These are phyloP conservation scores for Lithobates pipiens DNA, from an alignment of 2,797 vertebrate species.

Conservation along the genomic window DNA sequence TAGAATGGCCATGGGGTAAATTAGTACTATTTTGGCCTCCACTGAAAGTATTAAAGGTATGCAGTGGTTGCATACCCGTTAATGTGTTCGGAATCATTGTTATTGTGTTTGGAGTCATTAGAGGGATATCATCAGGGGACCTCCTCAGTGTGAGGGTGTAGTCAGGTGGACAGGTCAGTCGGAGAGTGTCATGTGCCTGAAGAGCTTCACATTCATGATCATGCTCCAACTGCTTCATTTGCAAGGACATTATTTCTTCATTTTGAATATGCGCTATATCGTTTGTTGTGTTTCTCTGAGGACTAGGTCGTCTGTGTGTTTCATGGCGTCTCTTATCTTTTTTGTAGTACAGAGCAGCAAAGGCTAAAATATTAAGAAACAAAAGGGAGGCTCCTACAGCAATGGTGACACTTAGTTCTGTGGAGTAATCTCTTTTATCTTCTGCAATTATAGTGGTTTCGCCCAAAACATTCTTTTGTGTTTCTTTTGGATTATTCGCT, in stretches of 20 bases:
- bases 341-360: conserved; percentile 94
- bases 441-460: conserved; percentile 90
- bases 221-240: conserved; percentile 94
- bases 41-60: conserved; percentile 94
- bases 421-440: conserved; percentile 92
- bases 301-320: conserved; percentile 88
- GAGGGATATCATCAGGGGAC: conserved; percentile 91
- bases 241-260: conserved; percentile 91
- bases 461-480: conserved; percentile 82
- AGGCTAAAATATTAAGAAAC: conserved; percentile 94
- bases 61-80: conserved; percentile 90
- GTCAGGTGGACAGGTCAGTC: conserved; percentile 91
- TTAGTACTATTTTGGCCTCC: conserved; percentile 95
- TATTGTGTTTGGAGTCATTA: conserved; percentile 95
- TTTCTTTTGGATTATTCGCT: conserved; percentile 88
- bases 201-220: conserved; percentile 89
- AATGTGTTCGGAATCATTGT: conserved; percentile 95
- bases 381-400: conserved; percentile 91
- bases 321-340: conserved; percentile 94
- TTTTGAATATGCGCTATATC: conserved; percentile 90
- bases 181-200: conserved; percentile 86
- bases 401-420: conserved; percentile 92
- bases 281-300: conserved; percentile 84
- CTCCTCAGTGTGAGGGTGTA: conserved; percentile 92
- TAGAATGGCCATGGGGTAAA: conserved; percentile 93